Conservation (phyloP, 1,140 invertebrate genomes). For the Adoxophyes honmai region DNA sequence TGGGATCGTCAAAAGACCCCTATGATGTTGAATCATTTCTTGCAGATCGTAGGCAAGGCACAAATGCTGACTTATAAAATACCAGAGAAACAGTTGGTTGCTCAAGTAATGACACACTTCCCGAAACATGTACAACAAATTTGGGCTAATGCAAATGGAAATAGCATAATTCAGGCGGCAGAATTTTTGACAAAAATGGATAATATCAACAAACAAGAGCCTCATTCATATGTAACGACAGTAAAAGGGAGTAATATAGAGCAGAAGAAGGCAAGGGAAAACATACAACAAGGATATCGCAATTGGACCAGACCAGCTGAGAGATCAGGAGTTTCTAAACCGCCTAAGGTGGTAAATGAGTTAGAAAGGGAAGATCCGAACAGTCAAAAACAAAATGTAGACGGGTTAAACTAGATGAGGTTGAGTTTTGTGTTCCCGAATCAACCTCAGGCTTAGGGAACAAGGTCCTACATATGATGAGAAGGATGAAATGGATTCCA, state of each 20-base stretch:
- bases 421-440: too few relatives aligned
- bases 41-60: background rate
- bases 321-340: too few relatives aligned
- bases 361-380: too few relatives aligned
- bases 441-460: too few relatives aligned
- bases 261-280: background rate
- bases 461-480: background rate
- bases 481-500: background rate
- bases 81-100: background rate
- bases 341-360: too few relatives aligned
- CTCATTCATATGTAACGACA: background rate
- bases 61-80: background rate
- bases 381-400: too few relatives aligned
- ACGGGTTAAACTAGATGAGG: too few relatives aligned
- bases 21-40: background rate
- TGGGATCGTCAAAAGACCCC: background rate
- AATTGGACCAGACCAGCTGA: background rate
- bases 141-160: background rate
- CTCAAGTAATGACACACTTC: background rate
- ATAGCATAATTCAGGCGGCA: background rate
- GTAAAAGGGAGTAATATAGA: background rate
- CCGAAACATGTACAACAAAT: background rate
- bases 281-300: background rate
- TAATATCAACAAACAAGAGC: background rate
- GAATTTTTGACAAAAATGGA: slow-evolving; percentile 1